phyloP scores from a whole-genome alignment of 2,888 invertebrate genomes.

The Catotricha subobsoleta region DNA sequence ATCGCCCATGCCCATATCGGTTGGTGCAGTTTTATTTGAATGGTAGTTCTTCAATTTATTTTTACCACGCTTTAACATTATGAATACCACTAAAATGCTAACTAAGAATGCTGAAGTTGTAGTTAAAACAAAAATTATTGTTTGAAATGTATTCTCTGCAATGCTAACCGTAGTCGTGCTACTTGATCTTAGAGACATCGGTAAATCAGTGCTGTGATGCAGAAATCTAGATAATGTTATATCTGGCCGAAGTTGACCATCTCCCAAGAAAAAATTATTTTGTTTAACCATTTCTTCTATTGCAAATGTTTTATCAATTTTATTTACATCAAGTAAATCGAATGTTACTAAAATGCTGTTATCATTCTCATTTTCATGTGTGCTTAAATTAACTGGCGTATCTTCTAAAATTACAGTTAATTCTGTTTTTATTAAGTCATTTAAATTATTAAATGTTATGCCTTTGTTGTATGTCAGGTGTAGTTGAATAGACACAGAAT shows the following conservation, averaged over 20 bases:
- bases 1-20: slow-evolving; percentile 17
- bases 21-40: slow-evolving; percentile 12
- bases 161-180: slow-evolving; percentile 13
- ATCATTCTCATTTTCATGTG: slow-evolving; percentile 35
- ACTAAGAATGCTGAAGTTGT: slow-evolving; percentile 65
- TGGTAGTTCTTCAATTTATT: slow-evolving; percentile 14
- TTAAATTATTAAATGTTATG: slow-evolving; percentile 27
- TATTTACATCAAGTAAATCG: slow-evolving; percentile 48
- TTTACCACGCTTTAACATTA: slow-evolving; percentile 53
- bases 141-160: slow-evolving; percentile 41
- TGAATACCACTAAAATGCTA: slow-evolving; percentile 53
- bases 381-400: slow-evolving; percentile 34
- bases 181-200: slow-evolving; percentile 13
- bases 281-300: slow-evolving; percentile 54
- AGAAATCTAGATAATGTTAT: slow-evolving; percentile 45
- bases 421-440: slow-evolving; percentile 30
- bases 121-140: slow-evolving; percentile 56
- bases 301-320: slow-evolving; percentile 61
- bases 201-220: slow-evolving; percentile 25
- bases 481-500: slow-evolving; percentile 55
- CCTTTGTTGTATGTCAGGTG: slow-evolving; percentile 47
- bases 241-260: slow-evolving; percentile 35
- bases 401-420: slow-evolving; percentile 27
- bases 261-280: slow-evolving; percentile 20
- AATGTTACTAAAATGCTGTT: slow-evolving; percentile 36